A percentile compares a stretch with the other conserved stretches of the same genome.
Conservation (phyloP, 2,797 vertebrate species). For the Rhodeus uyekii region DNA sequence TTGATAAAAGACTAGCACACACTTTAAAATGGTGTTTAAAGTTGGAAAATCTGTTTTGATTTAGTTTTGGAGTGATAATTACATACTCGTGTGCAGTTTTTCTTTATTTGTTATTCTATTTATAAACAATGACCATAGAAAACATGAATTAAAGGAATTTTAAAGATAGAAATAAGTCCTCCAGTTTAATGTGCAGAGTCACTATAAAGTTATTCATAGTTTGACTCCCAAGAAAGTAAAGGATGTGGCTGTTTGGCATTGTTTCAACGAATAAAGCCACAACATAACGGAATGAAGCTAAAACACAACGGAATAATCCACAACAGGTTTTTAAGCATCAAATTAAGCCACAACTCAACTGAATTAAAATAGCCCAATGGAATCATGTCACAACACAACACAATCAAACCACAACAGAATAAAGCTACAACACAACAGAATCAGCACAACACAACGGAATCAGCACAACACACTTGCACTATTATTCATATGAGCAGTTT, state of each 20-base stretch:
- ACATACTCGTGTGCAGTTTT: background rate
- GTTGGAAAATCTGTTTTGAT: constrained; percentile 12
- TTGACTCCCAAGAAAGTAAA: background rate
- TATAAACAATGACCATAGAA: constrained; percentile 11
- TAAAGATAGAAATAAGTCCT: constrained; percentile 13
- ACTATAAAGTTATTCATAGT: background rate
- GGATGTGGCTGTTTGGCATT: background rate
- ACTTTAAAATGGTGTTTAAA: constrained; percentile 44
- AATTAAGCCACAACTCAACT: background rate
- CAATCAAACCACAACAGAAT: background rate
- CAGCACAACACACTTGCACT: background rate
- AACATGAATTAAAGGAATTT: background rate
- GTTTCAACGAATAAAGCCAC: background rate
- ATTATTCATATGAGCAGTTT: background rate
- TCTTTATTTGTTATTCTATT: background rate
- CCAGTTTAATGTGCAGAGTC: background rate
- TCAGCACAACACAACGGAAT: background rate
- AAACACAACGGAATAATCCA: background rate
- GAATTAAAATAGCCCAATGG: background rate
- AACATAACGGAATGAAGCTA: background rate
- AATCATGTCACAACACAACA: accelerated
- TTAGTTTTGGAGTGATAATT: constrained; percentile 16
- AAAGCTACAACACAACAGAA: background rate
- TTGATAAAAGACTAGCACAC: constrained; percentile 26
- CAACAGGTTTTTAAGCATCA: no score